phyloP scores from a whole-genome alignment of 2,888 invertebrate genomes.

The Omphaloscelis lunosa region DNA sequence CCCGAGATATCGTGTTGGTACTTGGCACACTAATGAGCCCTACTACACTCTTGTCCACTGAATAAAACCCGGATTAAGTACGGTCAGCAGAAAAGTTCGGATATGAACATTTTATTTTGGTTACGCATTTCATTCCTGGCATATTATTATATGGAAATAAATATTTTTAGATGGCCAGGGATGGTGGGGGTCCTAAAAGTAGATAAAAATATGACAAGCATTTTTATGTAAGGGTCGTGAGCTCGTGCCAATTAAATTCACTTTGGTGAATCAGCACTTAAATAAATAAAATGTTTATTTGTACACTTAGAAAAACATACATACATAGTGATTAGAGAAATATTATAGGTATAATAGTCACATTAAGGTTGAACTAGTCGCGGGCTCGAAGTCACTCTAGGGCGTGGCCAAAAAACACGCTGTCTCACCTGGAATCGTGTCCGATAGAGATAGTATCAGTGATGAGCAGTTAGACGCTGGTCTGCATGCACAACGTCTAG shows the following conservation, averaged over 20 bases:
- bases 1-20: slow-evolving; percentile 38
- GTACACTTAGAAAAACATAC: too few relatives aligned
- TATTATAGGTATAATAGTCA: too few relatives aligned
- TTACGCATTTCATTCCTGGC: background rate
- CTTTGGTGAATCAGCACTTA: background rate
- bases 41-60: slow-evolving; percentile 58
- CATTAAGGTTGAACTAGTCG: too few relatives aligned
- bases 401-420: too few relatives aligned
- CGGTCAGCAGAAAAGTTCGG: slow-evolving; percentile 28
- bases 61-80: slow-evolving; percentile 57
- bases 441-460: too few relatives aligned
- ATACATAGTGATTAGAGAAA: too few relatives aligned
- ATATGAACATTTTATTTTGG: background rate
- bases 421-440: too few relatives aligned
- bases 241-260: background rate
- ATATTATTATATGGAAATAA: too few relatives aligned
- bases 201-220: background rate
- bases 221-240: background rate
- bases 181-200: background rate
- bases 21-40: slow-evolving; percentile 60
- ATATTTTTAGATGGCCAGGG: slow-evolving; percentile 11
- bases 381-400: too few relatives aligned
- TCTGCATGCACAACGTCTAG: too few relatives aligned
- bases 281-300: too few relatives aligned
- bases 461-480: too few relatives aligned